phyloP scores from a whole-genome alignment of 2,888 invertebrate species.

The Euplexia lucipara region DNA sequence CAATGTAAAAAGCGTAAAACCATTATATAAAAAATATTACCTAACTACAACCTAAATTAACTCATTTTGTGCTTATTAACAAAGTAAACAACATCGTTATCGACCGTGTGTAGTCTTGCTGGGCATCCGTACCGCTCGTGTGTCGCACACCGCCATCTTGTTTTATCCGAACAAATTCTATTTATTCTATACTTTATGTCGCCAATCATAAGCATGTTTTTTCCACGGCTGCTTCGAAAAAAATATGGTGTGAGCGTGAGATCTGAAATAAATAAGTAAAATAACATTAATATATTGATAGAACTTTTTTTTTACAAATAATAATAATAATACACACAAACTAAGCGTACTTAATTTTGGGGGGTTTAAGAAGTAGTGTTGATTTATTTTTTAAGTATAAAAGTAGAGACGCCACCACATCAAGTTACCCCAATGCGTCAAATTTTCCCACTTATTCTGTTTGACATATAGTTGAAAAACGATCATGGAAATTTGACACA shows the following conservation, averaged over 20 bases:
- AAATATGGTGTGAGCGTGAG: slow-evolving; percentile 42
- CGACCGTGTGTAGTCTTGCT: slow-evolving; percentile 66
- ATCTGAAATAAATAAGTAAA: slow-evolving; percentile 17
- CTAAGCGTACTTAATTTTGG: no score
- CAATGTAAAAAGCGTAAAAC: background rate
- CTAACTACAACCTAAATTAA: slow-evolving; percentile 19
- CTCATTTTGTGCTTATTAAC: slow-evolving; percentile 53
- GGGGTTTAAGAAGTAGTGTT: no score
- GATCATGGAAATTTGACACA: no score
- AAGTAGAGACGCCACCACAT: no score
- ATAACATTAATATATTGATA: background rate
- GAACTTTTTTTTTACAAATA: background rate
- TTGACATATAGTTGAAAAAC: no score
- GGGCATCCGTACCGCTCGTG: slow-evolving; percentile 68
- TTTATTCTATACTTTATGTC: slow-evolving; percentile 64
- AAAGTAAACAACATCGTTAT: slow-evolving; percentile 56
- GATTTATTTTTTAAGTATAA: no score
- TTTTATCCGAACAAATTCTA: slow-evolving; percentile 54
- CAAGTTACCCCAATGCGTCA: no score
- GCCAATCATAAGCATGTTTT: slow-evolving; percentile 56
- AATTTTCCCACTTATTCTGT: no score
- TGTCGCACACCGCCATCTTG: slow-evolving; percentile 69
- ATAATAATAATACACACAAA: no score
- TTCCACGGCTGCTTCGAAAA: slow-evolving; percentile 59
- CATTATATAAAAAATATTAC: background rate